phyloP scores from a whole-genome alignment of 2,113 vertebrate species.

The Gallinago jamesoni region DNA sequence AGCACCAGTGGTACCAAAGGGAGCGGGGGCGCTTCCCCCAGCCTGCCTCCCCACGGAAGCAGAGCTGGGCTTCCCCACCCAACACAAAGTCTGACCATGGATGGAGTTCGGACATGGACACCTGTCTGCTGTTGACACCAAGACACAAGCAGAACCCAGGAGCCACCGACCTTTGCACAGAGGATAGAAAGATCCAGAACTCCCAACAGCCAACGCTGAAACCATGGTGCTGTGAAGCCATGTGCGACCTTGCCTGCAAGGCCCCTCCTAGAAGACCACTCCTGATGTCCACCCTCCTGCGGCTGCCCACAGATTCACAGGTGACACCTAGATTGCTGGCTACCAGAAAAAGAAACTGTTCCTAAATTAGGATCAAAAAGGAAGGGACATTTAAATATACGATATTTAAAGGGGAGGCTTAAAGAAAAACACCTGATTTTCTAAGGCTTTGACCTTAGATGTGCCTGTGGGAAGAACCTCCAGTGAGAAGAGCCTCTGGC shows the following conservation, averaged over 20 bases:
- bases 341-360: background rate
- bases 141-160: background rate
- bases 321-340: background rate
- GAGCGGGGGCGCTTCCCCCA: background rate
- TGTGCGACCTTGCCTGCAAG: background rate
- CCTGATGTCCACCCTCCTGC: background rate
- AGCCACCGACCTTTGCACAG: background rate
- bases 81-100: background rate
- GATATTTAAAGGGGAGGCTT: background rate
- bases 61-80: background rate
- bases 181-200: background rate
- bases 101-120: background rate
- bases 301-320: background rate
- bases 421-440: background rate
- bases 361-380: background rate
- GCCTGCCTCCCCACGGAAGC: fast-evolving
- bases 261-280: background rate
- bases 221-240: fast-evolving
- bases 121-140: background rate
- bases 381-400: background rate
- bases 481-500: background rate
- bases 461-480: background rate
- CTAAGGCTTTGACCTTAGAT: background rate
- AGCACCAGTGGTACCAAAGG: fast-evolving
- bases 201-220: background rate